These are phyloP conservation scores for Corbicula japonica DNA, from an alignment of 2,888 invertebrate species.

Conservation along the genomic window DNA sequence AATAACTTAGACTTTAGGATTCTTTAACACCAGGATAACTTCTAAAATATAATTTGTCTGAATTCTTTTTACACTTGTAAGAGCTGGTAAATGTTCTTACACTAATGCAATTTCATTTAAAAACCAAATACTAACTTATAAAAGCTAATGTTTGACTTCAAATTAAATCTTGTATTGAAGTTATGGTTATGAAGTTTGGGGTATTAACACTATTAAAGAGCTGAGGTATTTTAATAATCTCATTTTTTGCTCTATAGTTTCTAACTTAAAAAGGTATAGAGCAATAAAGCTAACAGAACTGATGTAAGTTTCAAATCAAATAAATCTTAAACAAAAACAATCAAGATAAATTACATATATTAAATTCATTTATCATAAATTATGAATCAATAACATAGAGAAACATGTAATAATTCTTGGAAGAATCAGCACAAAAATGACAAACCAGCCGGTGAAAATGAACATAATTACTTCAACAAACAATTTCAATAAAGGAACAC, in stretches of 20 bases:
- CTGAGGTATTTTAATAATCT: conserved; percentile 45
- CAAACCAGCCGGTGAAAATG: conserved; percentile 18
- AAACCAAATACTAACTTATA: too few relatives aligned
- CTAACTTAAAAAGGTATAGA: conserved; percentile 29
- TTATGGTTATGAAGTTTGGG: too few relatives aligned
- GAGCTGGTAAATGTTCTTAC: too few relatives aligned
- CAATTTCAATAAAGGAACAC: conserved; percentile 45
- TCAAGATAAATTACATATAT: conserved; percentile 45
- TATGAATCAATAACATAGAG: conserved; percentile 31
- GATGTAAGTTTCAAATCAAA: conserved; percentile 39
- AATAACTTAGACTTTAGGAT: conserved; percentile 49
- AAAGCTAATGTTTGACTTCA: background rate
- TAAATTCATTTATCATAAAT: conserved; percentile 30
- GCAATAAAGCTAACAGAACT: conserved; percentile 32
- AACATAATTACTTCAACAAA: conserved; percentile 20
- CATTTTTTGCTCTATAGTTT: conserved; percentile 26
- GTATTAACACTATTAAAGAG: conserved; percentile 11
- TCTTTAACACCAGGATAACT: conserved; percentile 5
- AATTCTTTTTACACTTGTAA: too few relatives aligned
- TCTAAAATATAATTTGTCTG: conserved; percentile 10
- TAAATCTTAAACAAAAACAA: conserved; percentile 32
- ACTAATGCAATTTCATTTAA: too few relatives aligned
- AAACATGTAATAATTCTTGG: conserved; percentile 20
- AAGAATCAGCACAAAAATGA: conserved; percentile 34
- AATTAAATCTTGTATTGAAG: conserved; percentile 1